These are phyloP conservation scores for Eilema sororculum DNA, from an alignment of 2,888 invertebrate genomes.

Conservation along the genomic window DNA sequence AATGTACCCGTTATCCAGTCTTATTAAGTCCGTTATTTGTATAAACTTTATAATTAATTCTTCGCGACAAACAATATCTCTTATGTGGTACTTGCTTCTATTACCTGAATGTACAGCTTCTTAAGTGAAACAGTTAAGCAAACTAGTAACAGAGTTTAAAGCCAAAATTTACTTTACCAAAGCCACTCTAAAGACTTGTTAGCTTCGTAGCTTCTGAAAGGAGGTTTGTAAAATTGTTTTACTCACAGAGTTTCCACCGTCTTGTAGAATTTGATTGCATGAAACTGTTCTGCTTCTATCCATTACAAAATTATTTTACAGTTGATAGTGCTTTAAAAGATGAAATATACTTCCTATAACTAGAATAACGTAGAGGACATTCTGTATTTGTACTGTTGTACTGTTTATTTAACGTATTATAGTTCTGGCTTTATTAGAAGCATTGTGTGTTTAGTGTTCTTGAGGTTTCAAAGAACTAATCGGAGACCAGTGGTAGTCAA, in stretches of 20 bases:
- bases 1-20: too few relatives aligned
- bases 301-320: conserved; percentile 8
- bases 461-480: not conserved
- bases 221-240: conserved; percentile 26
- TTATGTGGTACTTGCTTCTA: not conserved
- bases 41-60: not conserved
- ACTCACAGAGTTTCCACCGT: conserved; percentile 18
- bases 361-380: not conserved
- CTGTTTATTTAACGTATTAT: not conserved
- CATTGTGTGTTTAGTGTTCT: not conserved
- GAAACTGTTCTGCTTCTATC: conserved; percentile 23
- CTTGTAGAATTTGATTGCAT: conserved; percentile 36
- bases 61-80: not conserved
- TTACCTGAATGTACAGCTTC: not conserved
- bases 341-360: conserved; percentile 1
- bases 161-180: conserved; percentile 14
- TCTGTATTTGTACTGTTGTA: not conserved
- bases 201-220: conserved; percentile 22
- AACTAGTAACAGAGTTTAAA: not conserved
- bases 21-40: not conserved
- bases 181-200: conserved; percentile 16
- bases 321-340: not conserved
- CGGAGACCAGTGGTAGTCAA: not conserved
- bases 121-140: not conserved
- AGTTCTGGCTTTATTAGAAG: not conserved